phyloP scores from a whole-genome alignment of 2,797 vertebrate genomes.

The Sebastiscus albofasciatus region DNA sequence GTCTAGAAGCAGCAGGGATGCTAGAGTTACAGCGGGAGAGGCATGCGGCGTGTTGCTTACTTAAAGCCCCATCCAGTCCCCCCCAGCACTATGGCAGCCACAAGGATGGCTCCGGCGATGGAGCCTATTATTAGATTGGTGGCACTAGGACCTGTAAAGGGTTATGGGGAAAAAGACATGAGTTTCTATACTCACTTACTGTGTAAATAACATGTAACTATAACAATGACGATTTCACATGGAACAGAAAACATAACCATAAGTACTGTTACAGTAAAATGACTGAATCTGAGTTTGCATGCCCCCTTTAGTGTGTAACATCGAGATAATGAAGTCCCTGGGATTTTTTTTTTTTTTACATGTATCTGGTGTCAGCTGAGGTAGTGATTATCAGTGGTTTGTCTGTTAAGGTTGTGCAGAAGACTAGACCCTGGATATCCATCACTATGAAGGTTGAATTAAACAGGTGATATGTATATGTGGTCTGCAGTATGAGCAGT shows the following conservation, averaged over 20 bases:
- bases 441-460: conserved; percentile 44
- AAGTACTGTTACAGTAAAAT: conserved; percentile 72
- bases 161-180: conserved; percentile 87
- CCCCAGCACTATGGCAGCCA: conserved; percentile 99
- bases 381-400: conserved; percentile 57
- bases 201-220: conserved; percentile 71
- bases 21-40: conserved; percentile 91
- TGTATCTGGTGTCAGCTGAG: conserved; percentile 58
- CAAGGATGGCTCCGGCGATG: conserved; percentile 99
- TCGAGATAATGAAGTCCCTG: conserved; percentile 51
- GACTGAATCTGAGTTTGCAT: conserved; percentile 71
- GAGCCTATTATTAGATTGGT: conserved; percentile 99
- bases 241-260: conserved; percentile 80
- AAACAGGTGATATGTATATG: conserved; percentile 50
- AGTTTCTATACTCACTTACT: conserved; percentile 84
- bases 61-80: conserved; percentile 99
- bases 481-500: conserved; percentile 63
- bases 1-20: conserved; percentile 93
- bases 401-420: conserved; percentile 59
- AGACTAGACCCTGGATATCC: conserved; percentile 61
- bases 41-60: conserved; percentile 98
- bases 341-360: conserved; percentile 46
- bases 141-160: conserved; percentile 99
- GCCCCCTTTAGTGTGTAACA: conserved; percentile 64
- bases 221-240: conserved; percentile 78